Evolutionary conservation across 2,888 invertebrate species (phyloP).

Genomic region (Pyrrhia umbra): DNA sequence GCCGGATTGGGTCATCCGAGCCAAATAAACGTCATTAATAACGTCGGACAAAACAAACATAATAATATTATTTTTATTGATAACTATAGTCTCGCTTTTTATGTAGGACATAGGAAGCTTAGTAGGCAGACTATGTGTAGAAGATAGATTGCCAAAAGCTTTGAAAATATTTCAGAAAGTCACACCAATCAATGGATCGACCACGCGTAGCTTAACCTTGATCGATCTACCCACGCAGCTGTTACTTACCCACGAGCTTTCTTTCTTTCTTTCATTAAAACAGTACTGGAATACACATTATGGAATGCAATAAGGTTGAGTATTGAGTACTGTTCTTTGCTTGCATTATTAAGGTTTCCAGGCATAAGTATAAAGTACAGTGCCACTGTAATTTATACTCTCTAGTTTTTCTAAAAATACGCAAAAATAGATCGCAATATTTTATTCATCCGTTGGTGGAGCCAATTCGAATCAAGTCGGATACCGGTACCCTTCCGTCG

Average conservation of each 20-base stretch:
- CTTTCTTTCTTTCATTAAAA: no score
- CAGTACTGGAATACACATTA: no score
- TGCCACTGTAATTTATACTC: background rate
- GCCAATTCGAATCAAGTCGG: slow-evolving; percentile 39
- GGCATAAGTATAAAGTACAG: no score
- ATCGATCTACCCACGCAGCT: no score
- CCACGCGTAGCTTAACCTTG: no score
- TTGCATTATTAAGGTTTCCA: no score
- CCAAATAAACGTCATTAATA: slow-evolving; percentile 26
- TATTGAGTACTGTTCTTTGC: no score
- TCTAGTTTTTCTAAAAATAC: background rate
- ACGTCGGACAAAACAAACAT: slow-evolving; percentile 5
- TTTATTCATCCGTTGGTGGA: slow-evolving; percentile 37
- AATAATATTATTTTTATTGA: slow-evolving; percentile 7
- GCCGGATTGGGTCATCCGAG: slow-evolving; percentile 25
- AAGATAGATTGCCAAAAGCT: slow-evolving; percentile 23
- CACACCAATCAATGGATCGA: no score
- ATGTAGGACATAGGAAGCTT: background rate
- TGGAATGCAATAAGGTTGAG: no score
- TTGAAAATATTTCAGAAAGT: background rate
- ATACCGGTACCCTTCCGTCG: slow-evolving; percentile 2
- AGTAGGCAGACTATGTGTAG: background rate
- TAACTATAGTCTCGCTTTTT: slow-evolving; percentile 1
- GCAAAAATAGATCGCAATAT: slow-evolving; percentile 34
- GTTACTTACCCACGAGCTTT: no score